Evolutionary conservation across 2,797 vertebrate species (phyloP).

Genomic region (Schizopygopsis pylzovi): DNA sequence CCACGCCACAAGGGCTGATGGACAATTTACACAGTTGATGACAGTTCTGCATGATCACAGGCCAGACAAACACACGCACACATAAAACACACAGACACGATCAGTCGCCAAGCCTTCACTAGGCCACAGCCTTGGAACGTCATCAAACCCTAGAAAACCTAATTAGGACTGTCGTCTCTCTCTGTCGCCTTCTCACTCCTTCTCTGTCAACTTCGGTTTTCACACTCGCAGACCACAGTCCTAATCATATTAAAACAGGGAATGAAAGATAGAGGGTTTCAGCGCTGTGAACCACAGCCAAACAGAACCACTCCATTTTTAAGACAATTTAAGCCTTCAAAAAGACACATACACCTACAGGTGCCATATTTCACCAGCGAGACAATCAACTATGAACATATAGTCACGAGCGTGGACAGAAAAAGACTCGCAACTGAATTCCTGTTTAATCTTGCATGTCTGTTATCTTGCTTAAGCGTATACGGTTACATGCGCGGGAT

Average conservation of each 20-base stretch:
- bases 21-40: slow-evolving; percentile 82
- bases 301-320: slow-evolving; percentile 22
- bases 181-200: slow-evolving; percentile 47
- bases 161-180: slow-evolving; percentile 71
- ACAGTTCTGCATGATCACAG: slow-evolving; percentile 88
- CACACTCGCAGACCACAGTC: slow-evolving; percentile 48
- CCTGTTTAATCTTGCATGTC: slow-evolving; percentile 63
- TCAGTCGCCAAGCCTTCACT: slow-evolving; percentile 43
- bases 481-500: slow-evolving; percentile 67
- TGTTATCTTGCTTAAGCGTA: slow-evolving; percentile 74
- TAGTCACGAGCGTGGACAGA: neutral
- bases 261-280: slow-evolving; percentile 45
- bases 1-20: slow-evolving; percentile 81
- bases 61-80: slow-evolving; percentile 75
- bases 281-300: slow-evolving; percentile 19
- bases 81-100: slow-evolving; percentile 34
- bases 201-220: slow-evolving; percentile 44
- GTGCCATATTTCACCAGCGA: slow-evolving; percentile 32
- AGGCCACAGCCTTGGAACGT: slow-evolving; percentile 76
- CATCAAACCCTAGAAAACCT: slow-evolving; percentile 80
- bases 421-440: slow-evolving; percentile 60
- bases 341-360: slow-evolving; percentile 12
- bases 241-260: slow-evolving; percentile 60
- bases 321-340: slow-evolving; percentile 23
- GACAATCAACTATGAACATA: neutral